Evolutionary conservation across 1,140 invertebrate genomes (phyloP), one percentile per base, ranked within the genome.

Genomic region (Platorchestia sp.): DNA sequence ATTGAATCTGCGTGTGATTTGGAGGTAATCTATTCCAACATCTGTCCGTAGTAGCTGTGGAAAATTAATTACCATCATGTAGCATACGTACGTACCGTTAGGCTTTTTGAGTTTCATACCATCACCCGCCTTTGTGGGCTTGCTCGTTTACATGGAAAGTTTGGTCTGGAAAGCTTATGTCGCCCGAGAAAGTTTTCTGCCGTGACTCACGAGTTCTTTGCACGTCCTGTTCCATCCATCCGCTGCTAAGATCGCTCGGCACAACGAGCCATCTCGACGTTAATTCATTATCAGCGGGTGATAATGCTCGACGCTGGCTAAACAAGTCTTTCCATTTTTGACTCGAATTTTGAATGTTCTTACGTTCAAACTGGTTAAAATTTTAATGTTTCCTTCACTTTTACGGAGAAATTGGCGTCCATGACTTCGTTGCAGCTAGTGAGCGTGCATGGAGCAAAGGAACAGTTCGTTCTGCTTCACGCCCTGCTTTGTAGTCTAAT

Each of bases 391-490:
- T 75, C 47, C 27, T 75, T 75, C 59, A 75, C 36, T 75, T 75
- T 75, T 75, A 75, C 59, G 36, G 7, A 75, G 27, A 75, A 75
- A 75, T 75, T 75, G 7, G 10, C 27, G 59, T 75, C 59, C 59
- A 75, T 75, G 59, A 75, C 59, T 75, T 89, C 41, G 87, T 89
- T 89, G 87, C 87, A 44, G 87, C 43, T 89, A 44, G 41, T 44
- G n/a, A 19, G 91, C 91, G 43, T 93, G 91, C 45, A 36, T 93
- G 91, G 40, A 45, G 41, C 44, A 45, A 44, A 93, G n/a, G 91
- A 44, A 19, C 44, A 27, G 45, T 93, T 93, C 45, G 91, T 93
- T 93, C 43, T 45, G 91, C 91, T 93, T 93, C 91, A 93, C 91
- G 91, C 91, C 91, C 91, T 93, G 45, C 22, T 93, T 93, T 93